Evolutionary conservation across 1,140 invertebrate species (phyloP).

Genomic region (Cydia pomonella): DNA sequence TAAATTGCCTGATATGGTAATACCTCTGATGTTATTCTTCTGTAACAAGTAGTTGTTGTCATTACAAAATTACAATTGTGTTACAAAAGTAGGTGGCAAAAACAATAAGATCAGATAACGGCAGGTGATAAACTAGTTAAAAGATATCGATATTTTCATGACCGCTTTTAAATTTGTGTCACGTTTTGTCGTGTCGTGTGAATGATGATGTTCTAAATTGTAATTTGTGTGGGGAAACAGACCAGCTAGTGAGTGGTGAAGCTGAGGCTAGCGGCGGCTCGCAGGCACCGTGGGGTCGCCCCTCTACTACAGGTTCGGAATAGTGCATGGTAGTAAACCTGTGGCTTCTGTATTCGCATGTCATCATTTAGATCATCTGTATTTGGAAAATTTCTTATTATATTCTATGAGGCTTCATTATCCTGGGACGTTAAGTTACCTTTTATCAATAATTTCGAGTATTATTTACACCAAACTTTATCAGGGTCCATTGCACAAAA

Average conservation of each 20-base stretch:
- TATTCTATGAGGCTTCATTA: too few relatives aligned
- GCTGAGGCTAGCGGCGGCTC: constrained; percentile 58
- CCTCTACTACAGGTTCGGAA: constrained; percentile 72
- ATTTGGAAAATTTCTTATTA: background rate
- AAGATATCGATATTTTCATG: constrained; percentile 16
- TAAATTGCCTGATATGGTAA: background rate
- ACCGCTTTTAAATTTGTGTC: constrained; percentile 2
- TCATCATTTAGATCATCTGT: background rate
- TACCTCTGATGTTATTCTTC: background rate
- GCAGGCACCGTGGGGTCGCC: constrained; percentile 64
- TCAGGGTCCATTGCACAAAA: too few relatives aligned
- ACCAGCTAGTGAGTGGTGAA: constrained; percentile 75
- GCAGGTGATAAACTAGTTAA: background rate
- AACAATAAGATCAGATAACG: constrained; percentile 8
- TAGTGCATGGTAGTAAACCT: constrained; percentile 57
- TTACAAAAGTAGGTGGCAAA: background rate
- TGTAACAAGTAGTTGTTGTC: background rate
- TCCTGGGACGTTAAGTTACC: background rate
- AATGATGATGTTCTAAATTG: background rate
- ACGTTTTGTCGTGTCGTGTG: background rate
- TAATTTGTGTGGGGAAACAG: constrained; percentile 51
- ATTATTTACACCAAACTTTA: too few relatives aligned
- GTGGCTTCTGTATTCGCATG: constrained; percentile 14
- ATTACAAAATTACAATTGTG: constrained; percentile 12
- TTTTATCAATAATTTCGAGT: background rate